These are phyloP conservation scores for Centrocercus urophasianus DNA, from an alignment of 2,113 vertebrate species.

Conservation along the genomic window DNA sequence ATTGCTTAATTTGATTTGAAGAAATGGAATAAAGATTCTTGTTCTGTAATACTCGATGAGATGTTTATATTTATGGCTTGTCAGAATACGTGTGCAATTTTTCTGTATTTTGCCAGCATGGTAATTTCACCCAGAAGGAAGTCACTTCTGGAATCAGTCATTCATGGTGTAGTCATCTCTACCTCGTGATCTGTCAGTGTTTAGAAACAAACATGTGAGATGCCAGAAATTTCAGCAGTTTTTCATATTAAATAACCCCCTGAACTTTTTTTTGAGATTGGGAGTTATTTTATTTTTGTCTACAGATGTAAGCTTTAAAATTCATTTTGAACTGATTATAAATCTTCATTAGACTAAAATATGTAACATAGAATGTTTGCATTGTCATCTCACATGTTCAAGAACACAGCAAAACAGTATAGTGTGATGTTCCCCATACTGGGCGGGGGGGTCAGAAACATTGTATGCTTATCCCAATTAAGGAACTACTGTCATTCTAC, in stretches of 20 bases:
- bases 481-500: background rate
- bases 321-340: background rate
- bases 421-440: background rate
- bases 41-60: background rate
- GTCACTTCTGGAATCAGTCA: background rate
- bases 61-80: background rate
- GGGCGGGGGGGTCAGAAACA: background rate
- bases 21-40: background rate
- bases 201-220: slow-evolving; percentile 14
- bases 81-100: background rate
- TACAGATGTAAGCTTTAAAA: background rate
- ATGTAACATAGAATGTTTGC: background rate
- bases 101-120: background rate
- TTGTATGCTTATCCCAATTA: background rate
- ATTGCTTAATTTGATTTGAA: background rate
- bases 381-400: background rate
- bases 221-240: slow-evolving; percentile 6
- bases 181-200: background rate
- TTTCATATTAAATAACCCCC: background rate
- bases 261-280: background rate
- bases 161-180: background rate
- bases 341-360: background rate
- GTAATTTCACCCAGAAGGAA: background rate
- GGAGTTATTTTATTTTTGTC: background rate
- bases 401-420: background rate